These are phyloP conservation scores for Brachionus manjavacas DNA, from an alignment of 1,140 invertebrate species.

Conservation along the genomic window DNA sequence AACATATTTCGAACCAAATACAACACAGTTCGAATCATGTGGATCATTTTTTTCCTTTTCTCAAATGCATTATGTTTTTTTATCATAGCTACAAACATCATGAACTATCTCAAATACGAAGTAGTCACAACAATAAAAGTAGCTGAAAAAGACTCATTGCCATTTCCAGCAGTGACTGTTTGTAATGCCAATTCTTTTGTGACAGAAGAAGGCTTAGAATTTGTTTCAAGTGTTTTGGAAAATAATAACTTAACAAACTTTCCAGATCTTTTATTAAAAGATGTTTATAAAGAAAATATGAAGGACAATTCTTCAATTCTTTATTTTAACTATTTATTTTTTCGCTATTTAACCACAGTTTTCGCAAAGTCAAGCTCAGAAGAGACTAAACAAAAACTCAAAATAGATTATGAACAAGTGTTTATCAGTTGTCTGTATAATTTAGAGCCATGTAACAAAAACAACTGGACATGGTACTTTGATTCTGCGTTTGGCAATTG, in stretches of 20 bases:
- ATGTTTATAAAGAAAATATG: background rate
- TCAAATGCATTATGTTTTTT: background rate
- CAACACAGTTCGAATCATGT: background rate
- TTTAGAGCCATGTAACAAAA: background rate
- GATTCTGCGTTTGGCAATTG: background rate
- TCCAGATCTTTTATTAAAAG: background rate
- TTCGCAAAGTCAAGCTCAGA: background rate
- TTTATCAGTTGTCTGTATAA: slow-evolving; percentile 27
- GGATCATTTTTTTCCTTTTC: background rate
- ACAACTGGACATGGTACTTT: background rate
- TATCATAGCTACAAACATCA: background rate
- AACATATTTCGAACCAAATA: background rate
- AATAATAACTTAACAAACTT: background rate
- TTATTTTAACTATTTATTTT: background rate
- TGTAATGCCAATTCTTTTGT: slow-evolving; percentile 1
- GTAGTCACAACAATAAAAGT: slow-evolving; percentile 13
- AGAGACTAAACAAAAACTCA: background rate
- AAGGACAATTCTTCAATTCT: background rate
- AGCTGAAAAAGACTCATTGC: background rate
- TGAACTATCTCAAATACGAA: background rate
- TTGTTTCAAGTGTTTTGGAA: background rate
- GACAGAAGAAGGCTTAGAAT: background rate
- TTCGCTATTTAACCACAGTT: background rate
- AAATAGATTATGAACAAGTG: background rate
- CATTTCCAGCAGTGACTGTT: slow-evolving; percentile 32